phyloP scores from a whole-genome alignment of 2,113 vertebrate genomes.

The Syngnathus scovelli region DNA sequence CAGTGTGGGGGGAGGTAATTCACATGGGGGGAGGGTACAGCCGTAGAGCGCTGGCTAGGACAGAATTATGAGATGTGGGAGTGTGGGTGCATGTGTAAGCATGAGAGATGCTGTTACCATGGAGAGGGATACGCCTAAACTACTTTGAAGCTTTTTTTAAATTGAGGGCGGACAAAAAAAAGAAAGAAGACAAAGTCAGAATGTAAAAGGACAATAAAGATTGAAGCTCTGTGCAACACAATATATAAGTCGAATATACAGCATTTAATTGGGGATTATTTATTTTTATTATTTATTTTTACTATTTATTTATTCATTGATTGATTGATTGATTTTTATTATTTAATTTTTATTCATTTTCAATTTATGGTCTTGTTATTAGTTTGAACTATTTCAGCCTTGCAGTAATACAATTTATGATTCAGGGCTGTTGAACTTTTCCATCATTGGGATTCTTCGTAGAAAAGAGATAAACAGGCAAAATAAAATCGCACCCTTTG shows the following conservation, averaged over 20 bases:
- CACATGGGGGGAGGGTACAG: slow-evolving; percentile 50
- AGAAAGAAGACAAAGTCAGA: slow-evolving; percentile 14
- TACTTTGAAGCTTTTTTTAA: slow-evolving; percentile 33
- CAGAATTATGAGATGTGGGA: slow-evolving; percentile 48
- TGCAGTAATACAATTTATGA: neutral
- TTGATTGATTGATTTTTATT: no score
- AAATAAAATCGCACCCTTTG: slow-evolving; percentile 24
- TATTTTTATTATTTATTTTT: no score
- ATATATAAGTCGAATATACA: no score
- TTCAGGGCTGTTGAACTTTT: neutral
- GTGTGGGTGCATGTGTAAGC: slow-evolving; percentile 12
- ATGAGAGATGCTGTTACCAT: slow-evolving; percentile 59
- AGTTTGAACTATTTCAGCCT: neutral
- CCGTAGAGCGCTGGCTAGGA: slow-evolving; percentile 35
- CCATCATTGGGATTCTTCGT: slow-evolving; percentile 27
- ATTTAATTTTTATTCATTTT: neutral
- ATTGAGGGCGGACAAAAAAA: slow-evolving; percentile 16
- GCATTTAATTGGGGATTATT: no score
- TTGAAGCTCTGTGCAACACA: neutral
- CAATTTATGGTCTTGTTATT: neutral
- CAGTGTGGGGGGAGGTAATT: slow-evolving; percentile 21
- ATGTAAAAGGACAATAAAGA: neutral
- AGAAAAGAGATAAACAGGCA: slow-evolving; percentile 31
- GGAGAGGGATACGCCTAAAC: slow-evolving; percentile 53
- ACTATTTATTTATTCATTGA: no score